Conservation (phyloP, 2,888 invertebrate genomes). For the Eupithecia subumbrata region DNA sequence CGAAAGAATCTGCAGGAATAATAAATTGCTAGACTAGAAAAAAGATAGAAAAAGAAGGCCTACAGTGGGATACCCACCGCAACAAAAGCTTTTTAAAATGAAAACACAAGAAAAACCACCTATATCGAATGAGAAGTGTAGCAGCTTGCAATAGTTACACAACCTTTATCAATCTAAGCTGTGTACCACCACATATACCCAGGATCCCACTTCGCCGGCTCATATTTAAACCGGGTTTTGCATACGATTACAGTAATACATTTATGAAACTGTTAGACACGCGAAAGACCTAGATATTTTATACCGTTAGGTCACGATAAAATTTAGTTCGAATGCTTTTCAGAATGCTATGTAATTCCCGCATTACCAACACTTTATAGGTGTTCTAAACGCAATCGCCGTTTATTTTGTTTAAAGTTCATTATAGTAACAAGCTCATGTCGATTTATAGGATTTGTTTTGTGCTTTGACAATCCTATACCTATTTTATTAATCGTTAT, state of each 20-base stretch:
- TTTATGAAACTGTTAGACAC: slow-evolving; percentile 44
- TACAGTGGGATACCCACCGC: too few relatives aligned
- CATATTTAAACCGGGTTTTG: slow-evolving; percentile 57
- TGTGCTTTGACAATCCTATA: not conserved
- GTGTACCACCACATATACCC: slow-evolving; percentile 29
- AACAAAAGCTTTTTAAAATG: not conserved
- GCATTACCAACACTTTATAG: slow-evolving; percentile 23
- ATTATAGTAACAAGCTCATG: not conserved
- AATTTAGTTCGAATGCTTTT: slow-evolving; percentile 34
- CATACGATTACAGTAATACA: slow-evolving; percentile 55
- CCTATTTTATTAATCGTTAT: not conserved
- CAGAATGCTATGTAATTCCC: slow-evolving; percentile 22
- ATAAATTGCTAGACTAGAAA: too few relatives aligned
- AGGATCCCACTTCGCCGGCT: slow-evolving; percentile 43
- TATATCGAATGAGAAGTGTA: not conserved
- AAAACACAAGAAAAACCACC: not conserved
- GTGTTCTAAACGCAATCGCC: slow-evolving; percentile 23
- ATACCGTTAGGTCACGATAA: slow-evolving; percentile 43
- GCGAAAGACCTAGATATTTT: slow-evolving; percentile 43
- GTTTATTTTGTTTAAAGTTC: slow-evolving; percentile 7
- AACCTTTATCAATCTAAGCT: slow-evolving; percentile 15
- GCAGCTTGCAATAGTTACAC: not conserved
- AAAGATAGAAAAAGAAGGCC: too few relatives aligned
- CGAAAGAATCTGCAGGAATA: too few relatives aligned
- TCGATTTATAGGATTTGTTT: not conserved